These are phyloP conservation scores for Doris montereyensis DNA, from an alignment of 2,888 invertebrate genomes.

Conservation along the genomic window DNA sequence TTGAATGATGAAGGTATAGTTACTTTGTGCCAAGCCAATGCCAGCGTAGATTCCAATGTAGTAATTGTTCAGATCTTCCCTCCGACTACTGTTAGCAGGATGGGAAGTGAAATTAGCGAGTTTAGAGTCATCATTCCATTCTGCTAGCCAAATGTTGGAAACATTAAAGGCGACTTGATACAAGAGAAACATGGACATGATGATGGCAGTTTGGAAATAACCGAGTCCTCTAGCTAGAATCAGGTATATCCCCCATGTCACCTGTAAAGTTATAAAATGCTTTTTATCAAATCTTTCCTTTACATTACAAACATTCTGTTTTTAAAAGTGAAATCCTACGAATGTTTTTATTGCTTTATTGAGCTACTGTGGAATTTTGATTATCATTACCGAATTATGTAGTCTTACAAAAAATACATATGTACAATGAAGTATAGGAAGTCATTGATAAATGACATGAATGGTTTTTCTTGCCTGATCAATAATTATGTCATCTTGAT, in stretches of 20 bases:
- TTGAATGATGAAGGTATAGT: neutral
- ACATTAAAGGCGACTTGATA: conserved; percentile 48
- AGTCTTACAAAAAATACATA: too few species aligned
- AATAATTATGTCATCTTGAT: too few species aligned
- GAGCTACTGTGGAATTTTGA: too few species aligned
- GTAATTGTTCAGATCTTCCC: conserved; percentile 52
- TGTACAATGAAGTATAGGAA: too few species aligned
- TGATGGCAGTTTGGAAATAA: conserved; percentile 48
- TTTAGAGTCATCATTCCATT: conserved; percentile 59
- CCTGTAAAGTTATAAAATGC: too few species aligned
- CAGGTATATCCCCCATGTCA: conserved; percentile 60
- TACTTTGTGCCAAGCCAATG: conserved; percentile 52
- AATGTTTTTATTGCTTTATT: too few species aligned
- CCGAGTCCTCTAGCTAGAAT: conserved; percentile 64
- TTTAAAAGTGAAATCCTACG: too few species aligned
- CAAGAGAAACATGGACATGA: conserved; percentile 53
- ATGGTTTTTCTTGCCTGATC: too few species aligned
- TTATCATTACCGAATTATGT: too few species aligned
- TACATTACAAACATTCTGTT: too few species aligned
- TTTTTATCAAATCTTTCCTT: too few species aligned
- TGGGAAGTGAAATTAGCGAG: conserved; percentile 50
- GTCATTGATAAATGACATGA: too few species aligned
- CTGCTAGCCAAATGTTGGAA: conserved; percentile 60
- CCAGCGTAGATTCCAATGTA: conserved; percentile 60
- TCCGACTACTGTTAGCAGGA: conserved; percentile 52